Conservation (phyloP, 2,113 vertebrate species). For the Etheostoma cragini region DNA sequence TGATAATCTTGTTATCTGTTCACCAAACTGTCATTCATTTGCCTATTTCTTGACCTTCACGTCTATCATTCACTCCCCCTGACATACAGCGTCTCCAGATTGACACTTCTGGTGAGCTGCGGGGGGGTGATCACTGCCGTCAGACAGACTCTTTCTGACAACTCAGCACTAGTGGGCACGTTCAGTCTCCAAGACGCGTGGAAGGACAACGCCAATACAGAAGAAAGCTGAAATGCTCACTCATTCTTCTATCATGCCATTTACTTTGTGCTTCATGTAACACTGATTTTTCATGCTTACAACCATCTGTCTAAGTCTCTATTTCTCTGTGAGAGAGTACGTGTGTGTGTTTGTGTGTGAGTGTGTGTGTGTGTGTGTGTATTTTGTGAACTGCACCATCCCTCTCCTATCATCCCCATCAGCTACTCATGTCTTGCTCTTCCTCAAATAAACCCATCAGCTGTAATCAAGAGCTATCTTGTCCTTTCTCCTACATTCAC, state of each 20-base stretch:
- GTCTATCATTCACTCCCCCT: slow-evolving; percentile 51
- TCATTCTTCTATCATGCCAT: slow-evolving; percentile 6
- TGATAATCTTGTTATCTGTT: slow-evolving; percentile 49
- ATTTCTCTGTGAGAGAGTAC: neutral
- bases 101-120: slow-evolving; percentile 72
- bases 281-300: slow-evolving; percentile 2
- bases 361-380: neutral
- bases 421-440: slow-evolving; percentile 70
- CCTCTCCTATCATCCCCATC: slow-evolving; percentile 66
- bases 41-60: slow-evolving; percentile 76
- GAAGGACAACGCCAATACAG: slow-evolving; percentile 53
- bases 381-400: slow-evolving; percentile 36
- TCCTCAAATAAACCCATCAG: slow-evolving; percentile 79
- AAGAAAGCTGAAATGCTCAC: slow-evolving; percentile 20
- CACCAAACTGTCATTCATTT: slow-evolving; percentile 60
- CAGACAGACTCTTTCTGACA: slow-evolving; percentile 79
- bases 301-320: slow-evolving; percentile 41
- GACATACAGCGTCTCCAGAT: slow-evolving; percentile 62
- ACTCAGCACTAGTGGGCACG: slow-evolving; percentile 68
- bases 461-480: slow-evolving; percentile 73
- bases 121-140: slow-evolving; percentile 55
- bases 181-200: slow-evolving; percentile 55
- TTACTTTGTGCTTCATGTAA: slow-evolving; percentile 24
- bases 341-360: slow-evolving; percentile 7
- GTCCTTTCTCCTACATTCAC: slow-evolving; percentile 58